Evolutionary conservation across 2,888 invertebrate species (phyloP).

Genomic region (Melangyna quadrimaculata): DNA sequence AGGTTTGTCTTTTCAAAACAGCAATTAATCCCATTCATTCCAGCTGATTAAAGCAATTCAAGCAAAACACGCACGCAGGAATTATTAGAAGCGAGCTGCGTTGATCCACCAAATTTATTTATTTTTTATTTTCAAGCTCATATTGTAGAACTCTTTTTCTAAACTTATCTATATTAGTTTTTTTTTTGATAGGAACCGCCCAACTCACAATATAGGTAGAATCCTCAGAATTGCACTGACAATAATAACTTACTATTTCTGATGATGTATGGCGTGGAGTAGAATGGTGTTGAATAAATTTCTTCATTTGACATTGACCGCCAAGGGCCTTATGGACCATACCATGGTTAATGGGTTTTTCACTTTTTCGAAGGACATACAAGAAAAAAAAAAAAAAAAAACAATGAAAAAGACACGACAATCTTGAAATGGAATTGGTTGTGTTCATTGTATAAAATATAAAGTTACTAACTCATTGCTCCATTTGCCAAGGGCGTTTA

Average conservation of each 20-base stretch:
- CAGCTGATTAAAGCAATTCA: too few species aligned
- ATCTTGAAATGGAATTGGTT: constrained; percentile 1
- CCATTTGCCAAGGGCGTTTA: constrained; percentile 56
- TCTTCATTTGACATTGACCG: constrained; percentile 29
- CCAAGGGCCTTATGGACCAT: constrained; percentile 20
- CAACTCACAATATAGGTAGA: too few species aligned
- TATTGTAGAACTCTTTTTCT: too few species aligned
- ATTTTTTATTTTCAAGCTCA: too few species aligned
- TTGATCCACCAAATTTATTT: too few species aligned
- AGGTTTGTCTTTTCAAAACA: too few species aligned
- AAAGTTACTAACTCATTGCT: constrained; percentile 52
- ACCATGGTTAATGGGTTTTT: constrained; percentile 22
- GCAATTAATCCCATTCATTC: too few species aligned
- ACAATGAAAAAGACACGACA: constrained; percentile 14
- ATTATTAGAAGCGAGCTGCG: too few species aligned
- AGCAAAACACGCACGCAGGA: too few species aligned
- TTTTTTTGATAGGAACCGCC: too few species aligned
- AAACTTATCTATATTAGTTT: too few species aligned
- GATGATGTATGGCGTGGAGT: background rate
- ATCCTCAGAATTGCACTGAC: background rate
- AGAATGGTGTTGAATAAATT: background rate
- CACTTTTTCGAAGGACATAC: constrained; percentile 51
- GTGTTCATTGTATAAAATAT: background rate
- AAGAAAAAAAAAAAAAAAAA: too few species aligned
- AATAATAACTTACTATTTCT: background rate